Base-by-base conservation (phyloP, 2,888 invertebrate species). In the Nomada fucata region DNA sequence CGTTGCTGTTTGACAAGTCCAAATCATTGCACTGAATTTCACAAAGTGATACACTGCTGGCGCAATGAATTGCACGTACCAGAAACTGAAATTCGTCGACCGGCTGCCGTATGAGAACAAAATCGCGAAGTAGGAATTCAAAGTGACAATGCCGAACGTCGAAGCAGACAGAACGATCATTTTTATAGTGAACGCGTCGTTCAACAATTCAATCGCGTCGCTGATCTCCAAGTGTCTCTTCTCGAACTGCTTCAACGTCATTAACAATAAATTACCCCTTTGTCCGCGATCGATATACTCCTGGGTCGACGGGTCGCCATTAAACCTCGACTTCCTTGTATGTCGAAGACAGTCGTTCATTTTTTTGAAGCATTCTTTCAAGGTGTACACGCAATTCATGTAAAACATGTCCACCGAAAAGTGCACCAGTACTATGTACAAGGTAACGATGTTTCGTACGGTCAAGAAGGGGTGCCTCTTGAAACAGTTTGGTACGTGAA, bases 121-220 rank as follows among this genome's bases (percentile, higher is more conserved):
- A 11, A 79, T 2, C 10, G 15, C 47, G 3, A 79, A 79, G 29
- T 79, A 80, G 2, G 91, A 57, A 0, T 90, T 88, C 52, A 92
- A 92, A 0, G 92, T 91, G 0, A 91, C 83, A 50, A 90, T 86
- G 4, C 79, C 85, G 52, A 92, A 92, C 0, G 90, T 92, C n/a
- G 89, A 74, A 0, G 88, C 83, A 0, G 90, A 82, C 4, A 89
- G 83, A 0, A 86, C 63, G 15, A 89, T 82, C 3, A 90, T 59
- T 11, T 89, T 91, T 1, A 90, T 50, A 5, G 89, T 86, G 63
- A 91, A 92, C 2, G 84, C 87, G 4, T 83, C 57, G 59, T 92
- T 92, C 18, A 92, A 64, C 36, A 72, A 68, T 20, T 87, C 79
- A 5, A 92, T 75, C 0, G 85, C 67, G 7, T 90, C 88, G 74